Evolutionary conservation across 2,888 invertebrate species (phyloP), one percentile per base, ranked within the genome.

Genomic region (Drosophila cognata): DNA sequence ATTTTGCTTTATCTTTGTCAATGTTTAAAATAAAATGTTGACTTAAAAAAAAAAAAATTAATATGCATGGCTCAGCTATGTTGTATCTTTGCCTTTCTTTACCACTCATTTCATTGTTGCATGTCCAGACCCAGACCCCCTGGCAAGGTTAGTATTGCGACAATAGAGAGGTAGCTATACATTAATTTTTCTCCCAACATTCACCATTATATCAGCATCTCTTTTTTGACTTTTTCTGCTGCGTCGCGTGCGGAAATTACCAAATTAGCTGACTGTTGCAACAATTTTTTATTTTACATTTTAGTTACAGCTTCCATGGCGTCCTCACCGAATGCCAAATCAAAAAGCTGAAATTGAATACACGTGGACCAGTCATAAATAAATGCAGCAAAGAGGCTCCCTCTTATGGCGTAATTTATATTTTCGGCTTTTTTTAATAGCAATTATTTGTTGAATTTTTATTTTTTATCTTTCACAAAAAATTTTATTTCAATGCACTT

Each of bases 161-260:
- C 85, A 83, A 63, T 69, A 56, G 41, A 61, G 48, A 53, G 36
- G 48, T 50, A 51, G 33, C 51, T 51, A 41, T 18, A 41, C 29
- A 50, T 60, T 67, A 33, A 41, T 50, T 46, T 56, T 63, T 71
- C 56, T 53, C 51, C 46, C 46, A 71, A 70, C 80, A 71, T 71
- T 69, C 69, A 76, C 71, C 60, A 75, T 78, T 76, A 79, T 78
- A 71, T 69, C 68, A 74, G 57, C 80, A 66, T 69, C 71, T 63
- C 55, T 66, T 50, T 48, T 35, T 13, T 28, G 6, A 43, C 31
- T 69, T 52, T 52, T 33, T 43, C 11, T 52, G 38, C 51, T 21
- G 10, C 31, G 66, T 80, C 71, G 82, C 70, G 82, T 88, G 88
- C 88, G 85, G 85, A 85, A 89, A 82, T 79, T 36, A 66, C 76